Base-by-base conservation (phyloP, 2,797 vertebrate species). In the Thalassophryne amazonica region DNA sequence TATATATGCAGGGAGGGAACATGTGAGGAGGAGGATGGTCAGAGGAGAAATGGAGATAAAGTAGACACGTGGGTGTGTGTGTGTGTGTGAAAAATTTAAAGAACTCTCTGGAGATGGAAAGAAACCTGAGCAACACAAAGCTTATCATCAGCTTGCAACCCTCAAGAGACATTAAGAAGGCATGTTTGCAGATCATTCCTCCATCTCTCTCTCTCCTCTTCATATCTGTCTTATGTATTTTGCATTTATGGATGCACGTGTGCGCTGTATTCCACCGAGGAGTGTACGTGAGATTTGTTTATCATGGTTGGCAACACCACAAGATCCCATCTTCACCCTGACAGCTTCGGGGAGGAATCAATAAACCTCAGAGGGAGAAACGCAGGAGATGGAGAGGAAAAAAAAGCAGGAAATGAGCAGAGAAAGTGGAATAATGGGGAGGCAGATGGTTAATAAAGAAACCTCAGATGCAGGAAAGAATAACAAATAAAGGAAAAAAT, bases 371-470 rank as follows among this genome's bases (percentile, higher is more conserved):
- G 36, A 63, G 45, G 32, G 30, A 60, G 36, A 61, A 47, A 38
- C 69, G 50, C 24, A 57, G 38, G 18, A 48, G 42, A 36, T 24
- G 2, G 22, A 23, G 17, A n/a, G 4, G 3, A 10, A 35, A 7
- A 5, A 10, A 28, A 45, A 23, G 19, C 4, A 21, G 52, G 32
- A 69, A 52, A 64, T 24, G 6, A 30, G 19, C 38, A 49, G 38
- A 25, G 23, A 4, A 9, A 4, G 10, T 13, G 5, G 24, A 23
- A 31, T 25, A 46, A 53, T 16, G 3, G 25, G 38, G 42, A 47
- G 59, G 60, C 75, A 78, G 73, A 81, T 81, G 71, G 71, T 78
- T 76, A 50, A 71, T 63, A 53, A 71, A 54, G 40, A 66, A 52
- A 19, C 6, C 32, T 6, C 36, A 5, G 7, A 6, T 42, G 27